phyloP scores from a whole-genome alignment of 1,140 invertebrate genomes.

The Aphidius gifuensis region DNA sequence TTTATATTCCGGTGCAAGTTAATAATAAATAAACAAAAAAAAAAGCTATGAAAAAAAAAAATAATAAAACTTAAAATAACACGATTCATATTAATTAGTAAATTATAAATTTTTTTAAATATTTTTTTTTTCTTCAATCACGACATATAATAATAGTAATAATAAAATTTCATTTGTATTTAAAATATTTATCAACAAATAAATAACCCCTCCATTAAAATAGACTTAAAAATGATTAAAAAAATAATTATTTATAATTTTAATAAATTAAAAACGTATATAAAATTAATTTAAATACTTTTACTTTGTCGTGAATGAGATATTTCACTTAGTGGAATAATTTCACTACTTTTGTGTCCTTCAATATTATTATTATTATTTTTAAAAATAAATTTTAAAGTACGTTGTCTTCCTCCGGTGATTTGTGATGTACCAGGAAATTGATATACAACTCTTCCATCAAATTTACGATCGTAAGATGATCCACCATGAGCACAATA shows the following conservation, averaged over 20 bases:
- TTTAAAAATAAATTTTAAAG: neutral
- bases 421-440: constrained; percentile 27
- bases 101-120: too few species aligned
- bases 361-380: constrained; percentile 35
- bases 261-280: neutral
- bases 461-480: constrained; percentile 3
- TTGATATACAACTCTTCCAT: constrained; percentile 28
- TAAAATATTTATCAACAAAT: too few species aligned
- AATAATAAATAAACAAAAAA: too few species aligned
- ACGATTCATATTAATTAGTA: too few species aligned
- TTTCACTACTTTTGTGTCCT: constrained; percentile 35
- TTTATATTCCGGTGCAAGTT: too few species aligned
- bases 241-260: neutral
- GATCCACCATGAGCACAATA: constrained; percentile 41
- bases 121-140: too few species aligned
- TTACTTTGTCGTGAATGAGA: constrained; percentile 21
- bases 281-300: constrained; percentile 5
- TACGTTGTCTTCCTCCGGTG: constrained; percentile 9
- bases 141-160: too few species aligned
- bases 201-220: too few species aligned
- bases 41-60: too few species aligned
- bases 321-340: constrained; percentile 37
- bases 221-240: too few species aligned
- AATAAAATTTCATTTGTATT: too few species aligned
- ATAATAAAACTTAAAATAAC: too few species aligned